Base-by-base conservation (phyloP, 2,888 invertebrate species). In the Dicyrtoma fusca region DNA sequence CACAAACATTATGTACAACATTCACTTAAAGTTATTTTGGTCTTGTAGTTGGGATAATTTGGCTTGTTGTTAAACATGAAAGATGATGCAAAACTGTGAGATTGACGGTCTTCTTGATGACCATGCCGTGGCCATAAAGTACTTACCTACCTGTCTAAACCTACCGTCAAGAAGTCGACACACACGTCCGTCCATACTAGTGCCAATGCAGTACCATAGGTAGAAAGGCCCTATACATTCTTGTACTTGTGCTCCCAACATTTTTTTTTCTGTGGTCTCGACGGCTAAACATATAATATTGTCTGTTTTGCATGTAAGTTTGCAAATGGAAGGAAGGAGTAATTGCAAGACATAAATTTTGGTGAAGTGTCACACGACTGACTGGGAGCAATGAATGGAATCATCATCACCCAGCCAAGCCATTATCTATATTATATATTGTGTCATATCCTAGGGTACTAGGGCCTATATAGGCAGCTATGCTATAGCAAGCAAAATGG, bases 341-440 rank as follows among this genome's bases (percentile, higher is more conserved):
- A 66, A 66, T 66, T 66, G 66, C 53, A 66, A 66, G 66, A 55
- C 53, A 66, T 66, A 66, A 66, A 66, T 66, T 66, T 53, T 53
- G 44, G 51, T 53, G 34, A 34, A 55, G 55, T 66, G 66, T 66
- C 53, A 66, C 66, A 66, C 26, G 66, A 19, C 25, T 66, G 53
- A 53, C 66, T 51, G 49, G 49, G 47, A 65, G 63, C 44, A 45
- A 23, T 44, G 49, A 66, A 34, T 21, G 53, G 42, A 66, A 65
- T 19, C 44, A 62, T 25, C 17, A 45, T 63, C 47, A 47, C 34
- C 34, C 3, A 34, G 8, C 13, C 2, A 26, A 23, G 5, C 14
- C 23, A n/a, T 14, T 23, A 19, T 23, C 26, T n/a, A n/a, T 17
- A 26, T 17, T 42, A 17, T 14, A 25, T 23, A 10, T 21, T 25